phyloP scores from a whole-genome alignment of 37 sponge, comb jelly and placozoan species.

The Crambe crambe region DNA sequence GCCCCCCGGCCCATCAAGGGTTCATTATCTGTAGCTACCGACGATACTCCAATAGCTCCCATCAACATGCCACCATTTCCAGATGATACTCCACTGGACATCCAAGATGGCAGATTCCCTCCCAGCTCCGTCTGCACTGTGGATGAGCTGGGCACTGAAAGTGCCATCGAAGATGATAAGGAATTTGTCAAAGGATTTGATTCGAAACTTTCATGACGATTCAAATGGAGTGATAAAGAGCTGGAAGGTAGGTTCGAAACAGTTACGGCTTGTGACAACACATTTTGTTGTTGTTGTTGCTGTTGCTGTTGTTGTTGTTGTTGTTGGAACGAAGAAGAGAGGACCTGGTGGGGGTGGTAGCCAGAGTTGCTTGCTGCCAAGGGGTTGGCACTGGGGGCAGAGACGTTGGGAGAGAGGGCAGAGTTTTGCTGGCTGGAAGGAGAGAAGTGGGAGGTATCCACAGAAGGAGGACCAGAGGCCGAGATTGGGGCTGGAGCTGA shows the following conservation, averaged over 20 bases:
- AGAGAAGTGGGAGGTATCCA: constrained; percentile 12
- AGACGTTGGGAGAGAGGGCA: constrained; percentile 3
- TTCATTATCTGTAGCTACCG: too few relatives aligned
- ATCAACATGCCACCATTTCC: background rate
- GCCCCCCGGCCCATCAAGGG: too few relatives aligned
- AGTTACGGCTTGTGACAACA: background rate
- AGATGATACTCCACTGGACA: background rate
- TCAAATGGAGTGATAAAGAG: background rate
- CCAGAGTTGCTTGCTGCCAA: background rate
- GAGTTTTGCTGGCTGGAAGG: constrained; percentile 8
- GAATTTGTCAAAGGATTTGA: too few relatives aligned
- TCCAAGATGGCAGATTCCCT: background rate
- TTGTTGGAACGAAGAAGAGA: background rate
- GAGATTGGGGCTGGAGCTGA: constrained; percentile 6
- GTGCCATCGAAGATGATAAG: too few relatives aligned
- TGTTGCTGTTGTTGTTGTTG: background rate
- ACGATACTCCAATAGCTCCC: background rate
- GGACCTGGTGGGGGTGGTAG: too few relatives aligned
- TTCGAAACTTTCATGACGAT: background rate
- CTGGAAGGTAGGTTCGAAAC: background rate
- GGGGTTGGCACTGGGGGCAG: constrained; percentile 17
- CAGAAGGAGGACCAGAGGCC: constrained; percentile 10
- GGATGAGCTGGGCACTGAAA: too few relatives aligned
- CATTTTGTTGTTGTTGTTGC: background rate
- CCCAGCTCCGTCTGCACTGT: background rate